A percentile compares a stretch with the other conserved stretches of the same genome.
These are phyloP conservation scores for Cecidostiba fungosa DNA, from an alignment of 2,888 invertebrate species.

Conservation along the genomic window DNA sequence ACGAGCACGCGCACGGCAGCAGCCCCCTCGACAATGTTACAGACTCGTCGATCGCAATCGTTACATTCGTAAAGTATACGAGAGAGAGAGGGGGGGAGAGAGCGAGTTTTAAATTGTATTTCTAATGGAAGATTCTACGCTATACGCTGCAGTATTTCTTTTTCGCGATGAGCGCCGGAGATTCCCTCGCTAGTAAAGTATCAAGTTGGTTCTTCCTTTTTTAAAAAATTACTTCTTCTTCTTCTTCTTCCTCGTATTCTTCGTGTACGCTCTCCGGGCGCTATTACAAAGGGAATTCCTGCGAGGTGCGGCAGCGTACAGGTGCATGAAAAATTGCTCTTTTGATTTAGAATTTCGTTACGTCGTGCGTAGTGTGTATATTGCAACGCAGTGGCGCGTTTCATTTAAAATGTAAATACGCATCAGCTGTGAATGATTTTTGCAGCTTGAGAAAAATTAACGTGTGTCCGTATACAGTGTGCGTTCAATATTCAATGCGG, in stretches of 20 bases:
- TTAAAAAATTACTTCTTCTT: background rate
- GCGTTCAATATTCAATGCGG: background rate
- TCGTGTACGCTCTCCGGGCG: background rate
- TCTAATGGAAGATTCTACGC: slow-evolving; percentile 51
- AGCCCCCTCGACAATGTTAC: slow-evolving; percentile 53
- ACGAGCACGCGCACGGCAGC: background rate
- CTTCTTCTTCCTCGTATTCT: background rate
- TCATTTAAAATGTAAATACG: slow-evolving; percentile 8
- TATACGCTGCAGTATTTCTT: slow-evolving; percentile 12
- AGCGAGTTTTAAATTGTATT: slow-evolving; percentile 55
- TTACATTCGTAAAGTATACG: slow-evolving; percentile 54
- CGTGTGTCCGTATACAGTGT: too few relatives aligned
- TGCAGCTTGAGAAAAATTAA: background rate
- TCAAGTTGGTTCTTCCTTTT: background rate
- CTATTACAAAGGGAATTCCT: background rate
- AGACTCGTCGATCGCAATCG: slow-evolving; percentile 54
- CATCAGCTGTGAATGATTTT: background rate
- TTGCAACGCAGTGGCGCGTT: background rate
- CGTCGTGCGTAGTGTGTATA: background rate
- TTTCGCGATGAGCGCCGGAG: slow-evolving; percentile 30
- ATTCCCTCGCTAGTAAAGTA: slow-evolving; percentile 11
- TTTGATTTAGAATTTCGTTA: slow-evolving; percentile 23
- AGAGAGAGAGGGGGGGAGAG: background rate
- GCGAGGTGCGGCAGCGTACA: background rate
- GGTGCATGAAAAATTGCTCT: slow-evolving; percentile 17